phyloP scores from a whole-genome alignment of 2,113 vertebrate species.

The Calonectris borealis region DNA sequence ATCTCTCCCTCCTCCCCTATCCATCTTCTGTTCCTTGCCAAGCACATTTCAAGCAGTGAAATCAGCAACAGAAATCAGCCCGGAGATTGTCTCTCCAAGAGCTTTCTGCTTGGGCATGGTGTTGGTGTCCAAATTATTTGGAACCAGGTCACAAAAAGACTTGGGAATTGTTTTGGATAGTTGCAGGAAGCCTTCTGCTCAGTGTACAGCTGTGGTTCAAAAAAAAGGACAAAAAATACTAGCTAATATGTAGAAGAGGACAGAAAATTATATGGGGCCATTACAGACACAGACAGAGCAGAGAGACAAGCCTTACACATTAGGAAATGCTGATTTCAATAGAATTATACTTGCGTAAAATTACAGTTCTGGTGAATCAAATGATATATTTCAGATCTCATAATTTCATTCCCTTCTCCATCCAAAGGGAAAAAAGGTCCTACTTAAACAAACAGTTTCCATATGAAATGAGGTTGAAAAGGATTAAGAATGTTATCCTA shows the following conservation, averaged over 20 bases:
- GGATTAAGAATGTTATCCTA: neutral
- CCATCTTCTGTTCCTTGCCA: neutral
- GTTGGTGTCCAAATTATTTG: neutral
- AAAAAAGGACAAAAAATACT: neutral
- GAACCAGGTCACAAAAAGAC: neutral
- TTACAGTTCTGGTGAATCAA: neutral
- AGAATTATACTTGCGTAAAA: neutral
- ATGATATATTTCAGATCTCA: neutral
- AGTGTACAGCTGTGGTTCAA: neutral
- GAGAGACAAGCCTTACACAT: neutral
- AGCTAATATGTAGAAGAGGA: neutral
- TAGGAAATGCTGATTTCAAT: slow-evolving; percentile 2
- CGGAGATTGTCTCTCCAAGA: neutral
- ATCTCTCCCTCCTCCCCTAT: neutral
- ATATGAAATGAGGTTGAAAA: neutral
- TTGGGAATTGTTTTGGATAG: neutral
- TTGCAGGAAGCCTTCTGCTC: neutral
- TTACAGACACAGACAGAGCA: neutral
- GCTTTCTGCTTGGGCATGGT: neutral
- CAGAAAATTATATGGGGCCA: neutral
- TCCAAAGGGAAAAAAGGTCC: neutral
- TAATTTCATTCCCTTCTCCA: neutral
- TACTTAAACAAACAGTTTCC: neutral
- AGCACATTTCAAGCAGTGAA: neutral
- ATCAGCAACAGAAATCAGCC: neutral